Base-by-base conservation (phyloP, 1,140 invertebrate genomes). In the Drosophila fuyamai region DNA sequence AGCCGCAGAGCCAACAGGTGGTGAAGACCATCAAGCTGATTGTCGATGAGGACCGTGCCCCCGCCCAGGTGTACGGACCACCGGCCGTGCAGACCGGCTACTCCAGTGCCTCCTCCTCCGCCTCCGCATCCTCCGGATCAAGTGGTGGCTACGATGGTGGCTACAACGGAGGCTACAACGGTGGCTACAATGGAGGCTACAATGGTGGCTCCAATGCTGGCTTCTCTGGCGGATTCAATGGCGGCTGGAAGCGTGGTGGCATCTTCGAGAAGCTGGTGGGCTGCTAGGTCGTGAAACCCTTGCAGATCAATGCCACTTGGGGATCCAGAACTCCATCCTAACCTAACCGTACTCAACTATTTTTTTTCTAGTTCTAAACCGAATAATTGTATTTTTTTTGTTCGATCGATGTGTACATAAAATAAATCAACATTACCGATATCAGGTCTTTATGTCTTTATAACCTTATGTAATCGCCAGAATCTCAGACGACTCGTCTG, bases 11-110 rank as follows among this genome's bases (percentile, higher is more conserved):
- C 16, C 72, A 82, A 51, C 82, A 91, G 59, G 57, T 72, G 35
- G 89, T 91, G 44, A 91, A 91, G 72, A 91, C 89, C 51, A 85
- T 91, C 38, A 88, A 85, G 56, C 41, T 91, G 32, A 89, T 91
- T 40, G 89, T 91, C 1, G 89, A 91, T 50, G 89, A 76, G 59
- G 71, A 65, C 23, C 71, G 41, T 46, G 74, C 75, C 5, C 88
- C 88, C 7, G 78, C 81, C 10, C 67, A 50, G 7, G 67, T 75
- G 0, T 91, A 91, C 23, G 89, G 89, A 9, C 61, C 83, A n/a
- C 88, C 88, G 2, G 72, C 83, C 56, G 65, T 65, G 0, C 66
- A 53, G 1, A 60, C 14, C 56, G 40, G 73, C 50, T 76, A 76
- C 44, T 61, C 80, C 10, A 79, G 60, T 1, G 56, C 61, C 41